Evolutionary conservation across 2,797 vertebrate species (phyloP).

Genomic region (Molossus molossus): DNA sequence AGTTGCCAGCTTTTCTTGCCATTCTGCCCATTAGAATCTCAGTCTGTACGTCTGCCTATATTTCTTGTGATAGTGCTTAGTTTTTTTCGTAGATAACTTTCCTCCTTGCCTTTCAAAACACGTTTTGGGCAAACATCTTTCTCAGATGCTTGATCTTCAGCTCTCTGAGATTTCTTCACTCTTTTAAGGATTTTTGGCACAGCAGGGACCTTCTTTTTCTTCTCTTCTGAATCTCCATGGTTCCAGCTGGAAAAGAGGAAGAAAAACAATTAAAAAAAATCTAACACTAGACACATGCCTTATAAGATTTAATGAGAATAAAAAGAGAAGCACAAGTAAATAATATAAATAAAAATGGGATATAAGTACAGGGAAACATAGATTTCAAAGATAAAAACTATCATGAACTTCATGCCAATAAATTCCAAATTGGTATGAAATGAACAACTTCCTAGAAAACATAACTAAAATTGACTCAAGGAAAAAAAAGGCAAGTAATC

Average conservation of each 20-base stretch:
- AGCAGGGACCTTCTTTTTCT: too few relatives aligned
- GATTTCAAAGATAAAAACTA: neutral
- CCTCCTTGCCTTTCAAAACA: neutral
- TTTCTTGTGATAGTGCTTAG: neutral
- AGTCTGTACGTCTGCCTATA: neutral
- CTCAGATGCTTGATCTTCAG: too few relatives aligned
- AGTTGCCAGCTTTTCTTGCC: neutral
- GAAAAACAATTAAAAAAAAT: neutral
- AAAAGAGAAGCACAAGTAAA: neutral
- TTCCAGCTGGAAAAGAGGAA: neutral
- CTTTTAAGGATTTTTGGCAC: too few relatives aligned
- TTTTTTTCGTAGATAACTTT: neutral
- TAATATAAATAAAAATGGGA: neutral
- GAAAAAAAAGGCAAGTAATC: neutral
- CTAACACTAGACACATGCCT: neutral
- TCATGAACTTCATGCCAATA: neutral
- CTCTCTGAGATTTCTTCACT: too few relatives aligned
- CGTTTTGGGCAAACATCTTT: too few relatives aligned
- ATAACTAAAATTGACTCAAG: neutral
- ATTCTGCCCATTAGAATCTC: neutral
- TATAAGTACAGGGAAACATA: neutral
- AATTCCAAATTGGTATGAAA: neutral
- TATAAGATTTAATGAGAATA: slow-evolving; percentile 9
- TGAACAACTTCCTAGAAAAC: neutral
- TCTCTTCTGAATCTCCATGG: neutral